Conservation (phyloP, 2,888 invertebrate genomes). For the Agrotis segetum region DNA sequence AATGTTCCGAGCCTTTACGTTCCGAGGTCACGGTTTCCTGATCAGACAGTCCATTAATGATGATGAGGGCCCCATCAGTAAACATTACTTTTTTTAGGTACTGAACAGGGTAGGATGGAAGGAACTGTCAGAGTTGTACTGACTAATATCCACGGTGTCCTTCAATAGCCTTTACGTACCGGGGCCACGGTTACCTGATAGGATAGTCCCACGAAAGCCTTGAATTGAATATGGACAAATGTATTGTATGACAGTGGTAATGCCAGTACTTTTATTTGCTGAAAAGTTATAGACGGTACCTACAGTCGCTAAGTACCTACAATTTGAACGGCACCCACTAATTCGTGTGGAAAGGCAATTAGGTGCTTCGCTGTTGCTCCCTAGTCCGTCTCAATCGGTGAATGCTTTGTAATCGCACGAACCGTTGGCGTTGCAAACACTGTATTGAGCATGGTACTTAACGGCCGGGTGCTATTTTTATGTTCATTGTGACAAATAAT, state of each 20-base stretch:
- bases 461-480: constrained; percentile 82
- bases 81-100: background rate
- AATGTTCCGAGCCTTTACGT: no score
- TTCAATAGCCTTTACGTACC: no score
- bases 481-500: constrained; percentile 84
- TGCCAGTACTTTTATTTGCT: constrained; percentile 16
- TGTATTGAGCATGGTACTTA: constrained; percentile 70
- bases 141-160: no score
- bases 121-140: no score
- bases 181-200: no score
- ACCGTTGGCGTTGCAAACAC: constrained; percentile 63
- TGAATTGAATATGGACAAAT: constrained; percentile 11
- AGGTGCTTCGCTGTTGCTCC: constrained; percentile 15
- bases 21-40: no score
- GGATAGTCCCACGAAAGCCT: background rate
- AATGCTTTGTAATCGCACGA: constrained; percentile 49
- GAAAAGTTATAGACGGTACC: constrained; percentile 8
- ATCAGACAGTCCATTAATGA: no score
- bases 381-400: constrained; percentile 42
- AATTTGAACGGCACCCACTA: constrained; percentile 13
- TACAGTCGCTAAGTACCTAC: background rate
- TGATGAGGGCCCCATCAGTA: no score
- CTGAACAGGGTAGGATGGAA: no score
- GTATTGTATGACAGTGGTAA: background rate
- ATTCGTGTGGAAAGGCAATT: constrained; percentile 49